phyloP scores from a whole-genome alignment of 1,140 invertebrate genomes.

The Cataglyphis hispanica region DNA sequence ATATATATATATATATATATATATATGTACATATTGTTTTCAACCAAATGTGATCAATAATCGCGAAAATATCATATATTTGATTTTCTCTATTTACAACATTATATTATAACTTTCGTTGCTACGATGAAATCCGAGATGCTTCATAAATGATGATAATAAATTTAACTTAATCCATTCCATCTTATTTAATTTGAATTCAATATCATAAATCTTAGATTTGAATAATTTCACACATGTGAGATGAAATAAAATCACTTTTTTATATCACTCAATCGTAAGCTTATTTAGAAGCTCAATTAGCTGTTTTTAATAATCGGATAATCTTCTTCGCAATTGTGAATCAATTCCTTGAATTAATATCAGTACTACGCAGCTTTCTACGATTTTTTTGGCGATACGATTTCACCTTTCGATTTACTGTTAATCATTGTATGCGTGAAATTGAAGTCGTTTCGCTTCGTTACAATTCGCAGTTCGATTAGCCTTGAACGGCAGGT shows the following conservation, averaged over 20 bases:
- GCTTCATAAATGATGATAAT: not conserved
- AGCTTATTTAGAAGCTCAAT: not conserved
- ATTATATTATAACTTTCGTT: not conserved
- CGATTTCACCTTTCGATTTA: constrained; percentile 70
- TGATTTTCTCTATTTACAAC: not conserved
- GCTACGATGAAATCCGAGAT: not conserved
- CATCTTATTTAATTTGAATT: too few species aligned
- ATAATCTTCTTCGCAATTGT: constrained; percentile 17
- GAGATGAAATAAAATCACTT: not conserved
- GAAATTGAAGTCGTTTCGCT: constrained; percentile 22
- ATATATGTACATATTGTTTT: not conserved
- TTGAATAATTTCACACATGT: too few species aligned
- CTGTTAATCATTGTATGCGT: constrained; percentile 57
- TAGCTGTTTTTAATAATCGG: constrained; percentile 36
- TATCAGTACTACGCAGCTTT: constrained; percentile 53
- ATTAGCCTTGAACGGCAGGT: constrained; percentile 65
- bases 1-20: too few species aligned
- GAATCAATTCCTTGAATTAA: constrained; percentile 25
- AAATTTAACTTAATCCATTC: not conserved
- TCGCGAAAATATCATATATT: not conserved
- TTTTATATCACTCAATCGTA: not conserved
- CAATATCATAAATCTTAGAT: too few species aligned
- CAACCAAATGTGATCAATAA: not conserved
- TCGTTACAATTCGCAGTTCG: constrained; percentile 52
- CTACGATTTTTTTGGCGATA: constrained; percentile 54